Conservation (phyloP, 2,113 vertebrate species). For the Rhipidura dahli region DNA sequence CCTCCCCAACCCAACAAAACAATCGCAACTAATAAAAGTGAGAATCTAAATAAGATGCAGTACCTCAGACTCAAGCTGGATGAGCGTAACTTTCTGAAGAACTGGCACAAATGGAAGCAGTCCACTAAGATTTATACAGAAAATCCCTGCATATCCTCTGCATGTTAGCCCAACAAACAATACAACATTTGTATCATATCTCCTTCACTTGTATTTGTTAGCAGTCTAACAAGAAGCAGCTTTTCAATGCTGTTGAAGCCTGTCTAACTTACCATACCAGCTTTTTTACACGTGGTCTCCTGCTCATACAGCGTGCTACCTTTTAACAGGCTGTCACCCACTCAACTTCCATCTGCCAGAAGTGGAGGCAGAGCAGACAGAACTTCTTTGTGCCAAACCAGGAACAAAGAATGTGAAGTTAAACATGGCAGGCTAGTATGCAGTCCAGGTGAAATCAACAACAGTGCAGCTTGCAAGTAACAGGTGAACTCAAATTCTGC, state of each 20-base stretch:
- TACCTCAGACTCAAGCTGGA: not conserved
- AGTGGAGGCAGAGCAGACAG: not conserved
- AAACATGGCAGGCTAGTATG: not conserved
- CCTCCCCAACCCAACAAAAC: not conserved
- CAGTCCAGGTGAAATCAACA: not conserved
- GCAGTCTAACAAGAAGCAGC: not conserved
- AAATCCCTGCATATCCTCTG: not conserved
- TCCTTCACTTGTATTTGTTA: not conserved
- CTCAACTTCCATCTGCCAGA: not conserved
- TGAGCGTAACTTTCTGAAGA: not conserved
- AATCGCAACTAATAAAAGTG: not conserved
- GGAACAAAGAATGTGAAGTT: not conserved
- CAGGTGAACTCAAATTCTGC: not conserved
- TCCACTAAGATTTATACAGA: not conserved
- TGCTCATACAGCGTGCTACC: accelerated
- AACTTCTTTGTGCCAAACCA: not conserved
- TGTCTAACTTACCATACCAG: not conserved
- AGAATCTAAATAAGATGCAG: not conserved
- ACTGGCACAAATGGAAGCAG: not conserved
- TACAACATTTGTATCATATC: not conserved
- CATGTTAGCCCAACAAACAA: not conserved
- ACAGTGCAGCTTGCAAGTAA: not conserved
- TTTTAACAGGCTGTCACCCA: not conserved
- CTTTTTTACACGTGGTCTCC: not conserved
- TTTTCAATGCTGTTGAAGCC: not conserved